Base-by-base conservation (phyloP, 2,797 vertebrate species). In the Leucoraja ocellata region DNA sequence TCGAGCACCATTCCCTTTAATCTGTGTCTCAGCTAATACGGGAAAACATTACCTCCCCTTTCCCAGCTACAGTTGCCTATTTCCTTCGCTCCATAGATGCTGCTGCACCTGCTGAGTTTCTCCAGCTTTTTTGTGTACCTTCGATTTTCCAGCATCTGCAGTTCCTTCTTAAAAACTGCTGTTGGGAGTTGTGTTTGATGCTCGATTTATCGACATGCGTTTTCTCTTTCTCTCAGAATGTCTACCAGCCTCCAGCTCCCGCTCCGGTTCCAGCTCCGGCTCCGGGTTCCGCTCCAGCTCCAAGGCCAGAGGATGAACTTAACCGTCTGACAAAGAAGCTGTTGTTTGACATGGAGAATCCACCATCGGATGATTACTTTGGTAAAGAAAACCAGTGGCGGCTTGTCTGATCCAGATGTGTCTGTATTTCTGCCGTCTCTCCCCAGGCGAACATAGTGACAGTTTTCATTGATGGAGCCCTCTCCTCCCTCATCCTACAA, bases 281-380 rank as follows among this genome's bases (percentile, higher is more conserved):
- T 36, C 80, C 80, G 14, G 80, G 93, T 71, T 46, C 46, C 46
- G 81, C 95, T 18, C 93, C 96, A 74, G 95, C 94, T 14, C 96
- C 97, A 95, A 97, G 98, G 78, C 98, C 98, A 25, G 99, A 99
- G 94, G 99, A 99, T 86, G 99, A 99, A 94, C 96, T 99, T 46
- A 99, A 99, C 93, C 98, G 98, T 73, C 97, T 99, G 94, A 99
- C 99, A 95, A 99, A 99, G 96, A 99, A 99, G 97, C 99, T 99
- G 98, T 95, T 99, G 93, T 98, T 97, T 93, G 99, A 99, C 95
- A 99, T 99, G 99, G 98, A 99, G 95, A 97, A 99, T 95, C 99
- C 99, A 39, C 99, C 99, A 0, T 96, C 98, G 0, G 98, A 99
- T 94, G 97, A 99, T 2, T 99, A 99, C 95, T 99, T 99, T 93